Conservation (phyloP, 2,888 invertebrate genomes). For the Andrena fulva region DNA sequence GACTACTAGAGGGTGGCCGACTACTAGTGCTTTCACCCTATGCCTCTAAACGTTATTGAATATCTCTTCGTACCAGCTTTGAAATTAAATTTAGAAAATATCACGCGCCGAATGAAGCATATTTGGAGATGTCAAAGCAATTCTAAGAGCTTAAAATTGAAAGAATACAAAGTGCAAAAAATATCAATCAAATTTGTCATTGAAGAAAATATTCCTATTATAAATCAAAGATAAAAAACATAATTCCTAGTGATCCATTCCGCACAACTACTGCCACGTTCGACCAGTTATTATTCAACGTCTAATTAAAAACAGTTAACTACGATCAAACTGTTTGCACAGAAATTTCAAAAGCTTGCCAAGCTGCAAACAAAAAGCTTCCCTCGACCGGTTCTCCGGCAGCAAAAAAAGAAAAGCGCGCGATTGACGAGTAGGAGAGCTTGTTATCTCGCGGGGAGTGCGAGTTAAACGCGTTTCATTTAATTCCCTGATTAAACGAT, state of each 20-base stretch:
- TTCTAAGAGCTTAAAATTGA: too few species aligned
- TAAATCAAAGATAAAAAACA: too few species aligned
- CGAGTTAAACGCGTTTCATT: constrained; percentile 7
- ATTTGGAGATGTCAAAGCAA: not conserved
- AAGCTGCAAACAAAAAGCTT: not conserved
- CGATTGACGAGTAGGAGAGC: not conserved
- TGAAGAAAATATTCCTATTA: too few species aligned
- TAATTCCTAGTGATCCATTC: too few species aligned
- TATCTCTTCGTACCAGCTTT: not conserved
- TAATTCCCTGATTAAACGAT: constrained; percentile 16
- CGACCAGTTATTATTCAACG: too few species aligned
- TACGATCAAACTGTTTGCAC: too few species aligned
- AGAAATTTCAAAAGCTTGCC: not conserved
- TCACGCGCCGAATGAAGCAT: not conserved
- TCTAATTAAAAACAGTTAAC: too few species aligned
- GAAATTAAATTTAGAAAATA: not conserved
- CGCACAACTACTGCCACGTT: too few species aligned
- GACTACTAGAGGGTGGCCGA: too few species aligned
- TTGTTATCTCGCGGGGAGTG: not conserved
- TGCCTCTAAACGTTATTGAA: not conserved
- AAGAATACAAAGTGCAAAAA: too few species aligned
- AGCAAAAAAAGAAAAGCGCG: not conserved
- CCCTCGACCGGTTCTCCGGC: not conserved
- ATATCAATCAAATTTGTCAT: too few species aligned
- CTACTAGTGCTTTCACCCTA: too few species aligned